Base-by-base conservation (phyloP, 2,888 invertebrate genomes). In the Mythimna ferrago region DNA sequence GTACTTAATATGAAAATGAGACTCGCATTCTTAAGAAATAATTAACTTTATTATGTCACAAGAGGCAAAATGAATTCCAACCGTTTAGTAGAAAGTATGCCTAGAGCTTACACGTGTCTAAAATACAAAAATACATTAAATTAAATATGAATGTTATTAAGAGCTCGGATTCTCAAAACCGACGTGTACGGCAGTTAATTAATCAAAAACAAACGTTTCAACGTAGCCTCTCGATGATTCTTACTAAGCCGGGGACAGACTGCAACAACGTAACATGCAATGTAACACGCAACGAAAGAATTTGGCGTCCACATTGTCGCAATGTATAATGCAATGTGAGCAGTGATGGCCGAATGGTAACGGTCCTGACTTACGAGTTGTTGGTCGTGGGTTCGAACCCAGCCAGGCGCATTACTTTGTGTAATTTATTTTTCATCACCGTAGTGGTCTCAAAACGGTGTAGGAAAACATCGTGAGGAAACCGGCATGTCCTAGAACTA, bases 121-220 rank as follows among this genome's bases (percentile, higher is more conserved):
- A 51, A 56, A 48, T 62, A 53, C 32, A 63, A 62, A 76, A 48
- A 70, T 4, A 80, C 16, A 77, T 63, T 32, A 54, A 54, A 71
- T 48, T 44, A 35, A 73, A 76, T 48, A 48, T 48, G 48, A 6
- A 73, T 53, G n/a, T 48, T n/a, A 48, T 38, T 62, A 44, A 62
- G 44, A 14, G 26, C 32, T 14, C 14, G 57, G 53, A 26, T 60
- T 63, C 78, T 1, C n/a, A 11, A 41, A 26, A 64, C 21, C 9
- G 19, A 21, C 16, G 41, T 41, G 21, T 53, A 74, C 26, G 48
- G 11, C 53, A 60, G 54, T 48, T 72, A 70, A 84, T 81, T 77
- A 81, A 84, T 81, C 35, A 83, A 72, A 85, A 71, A 73, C 48
- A 76, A 56, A 75, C 38, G 51, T 26, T 77, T 73, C 61, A 54